Conservation (phyloP, 2,888 invertebrate genomes). For the Molorchus minor region DNA sequence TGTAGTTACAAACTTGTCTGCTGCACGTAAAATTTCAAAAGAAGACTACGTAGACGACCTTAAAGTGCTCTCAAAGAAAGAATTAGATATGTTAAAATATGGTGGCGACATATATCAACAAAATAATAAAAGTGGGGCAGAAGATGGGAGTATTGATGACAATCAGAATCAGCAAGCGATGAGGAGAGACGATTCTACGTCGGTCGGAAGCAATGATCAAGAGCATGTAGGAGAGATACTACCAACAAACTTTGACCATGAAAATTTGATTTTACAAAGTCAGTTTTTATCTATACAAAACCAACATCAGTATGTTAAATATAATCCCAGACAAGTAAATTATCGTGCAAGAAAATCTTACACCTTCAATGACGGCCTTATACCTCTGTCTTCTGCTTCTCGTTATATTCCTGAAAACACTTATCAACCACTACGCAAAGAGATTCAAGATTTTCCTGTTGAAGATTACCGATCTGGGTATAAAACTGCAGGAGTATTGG, state of each 20-base stretch:
- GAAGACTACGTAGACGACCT: slow-evolving; percentile 53
- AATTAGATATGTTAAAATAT: slow-evolving; percentile 50
- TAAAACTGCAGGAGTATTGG: slow-evolving; percentile 41
- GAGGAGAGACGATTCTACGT: slow-evolving; percentile 47
- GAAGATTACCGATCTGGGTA: slow-evolving; percentile 51
- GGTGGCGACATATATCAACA: slow-evolving; percentile 49
- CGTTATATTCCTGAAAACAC: slow-evolving; percentile 10
- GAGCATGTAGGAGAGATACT: slow-evolving; percentile 62
- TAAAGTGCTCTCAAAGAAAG: slow-evolving; percentile 50
- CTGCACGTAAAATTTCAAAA: slow-evolving; percentile 50
- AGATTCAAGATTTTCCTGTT: slow-evolving; percentile 44
- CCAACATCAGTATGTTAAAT: slow-evolving; percentile 16
- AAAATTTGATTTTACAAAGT: slow-evolving; percentile 8
- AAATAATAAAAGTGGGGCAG: slow-evolving; percentile 33
- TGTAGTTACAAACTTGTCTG: slow-evolving; percentile 40
- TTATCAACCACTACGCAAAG: slow-evolving; percentile 21
- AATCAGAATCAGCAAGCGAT: neutral
- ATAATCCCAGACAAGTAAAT: slow-evolving; percentile 15
- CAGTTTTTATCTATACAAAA: slow-evolving; percentile 22
- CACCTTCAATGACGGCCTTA: slow-evolving; percentile 41
- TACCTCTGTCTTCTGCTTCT: slow-evolving; percentile 11
- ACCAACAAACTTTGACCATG: slow-evolving; percentile 50
- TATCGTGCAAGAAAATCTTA: slow-evolving; percentile 44
- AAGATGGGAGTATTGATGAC: slow-evolving; percentile 9
- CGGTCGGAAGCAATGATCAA: slow-evolving; percentile 47